Base-by-base conservation (phyloP, 2,797 vertebrate genomes). In the Tapera naevia region DNA sequence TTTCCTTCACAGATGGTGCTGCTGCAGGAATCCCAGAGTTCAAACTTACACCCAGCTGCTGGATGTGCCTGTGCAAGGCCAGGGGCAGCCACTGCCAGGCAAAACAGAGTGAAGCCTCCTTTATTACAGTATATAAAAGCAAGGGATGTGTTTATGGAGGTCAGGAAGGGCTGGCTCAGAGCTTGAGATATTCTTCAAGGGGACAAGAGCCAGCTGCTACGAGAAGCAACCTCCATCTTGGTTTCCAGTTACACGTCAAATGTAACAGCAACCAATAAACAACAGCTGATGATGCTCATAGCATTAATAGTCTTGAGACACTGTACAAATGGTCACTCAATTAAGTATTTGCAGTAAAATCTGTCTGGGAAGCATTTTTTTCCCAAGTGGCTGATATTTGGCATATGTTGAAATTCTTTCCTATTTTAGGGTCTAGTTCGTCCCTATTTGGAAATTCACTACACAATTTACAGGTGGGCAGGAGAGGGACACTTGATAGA, bases 1-100 rank as follows among this genome's bases (percentile, higher is more conserved):
- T 90, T 86, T 76, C 66, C 80, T 76, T 78, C 73, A 85, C 86
- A 95, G 90, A 87, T 91, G 74, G 56, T 92, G 89, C 53, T 88
- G 75, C 71, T 30, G 27, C 72, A 58, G 67, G 48, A 89, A 83
- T 80, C 64, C 54, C 72, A 41, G 80, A 80, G 79, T 62, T 94
- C 93, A 95, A 79, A 91, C 87, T 95, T 80, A 83, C 65, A 81
- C 32, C 76, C 94, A 97, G 91, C 88, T 96, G 92, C 89, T 95
- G 69, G 30, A 92, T 93, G 37, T 72, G 89, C 83, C 73, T 92
- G 53, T 84, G 73, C 71, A 95, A 96, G 87, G 74, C 67, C 45
- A 82, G 79, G 79, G 61, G 41, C 70, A 86, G 74, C 78, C 45
- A 37, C 65, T 93, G 53, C 32, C 84, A 95, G 73, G 73, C 65